Evolutionary conservation across 2,888 invertebrate species (phyloP).

Genomic region (Eristalis arbustorum): DNA sequence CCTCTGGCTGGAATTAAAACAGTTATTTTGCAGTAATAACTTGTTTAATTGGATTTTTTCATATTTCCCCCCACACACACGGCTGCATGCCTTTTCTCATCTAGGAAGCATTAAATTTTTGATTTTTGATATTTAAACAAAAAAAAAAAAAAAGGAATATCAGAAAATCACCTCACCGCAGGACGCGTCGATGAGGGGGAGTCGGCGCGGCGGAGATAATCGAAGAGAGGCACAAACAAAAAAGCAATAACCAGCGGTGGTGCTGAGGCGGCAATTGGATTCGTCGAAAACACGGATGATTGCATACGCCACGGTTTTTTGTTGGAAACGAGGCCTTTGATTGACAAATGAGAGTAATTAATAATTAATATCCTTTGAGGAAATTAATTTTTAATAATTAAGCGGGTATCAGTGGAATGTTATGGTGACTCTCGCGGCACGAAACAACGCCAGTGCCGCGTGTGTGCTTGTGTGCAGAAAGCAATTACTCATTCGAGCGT

Average conservation of each 20-base stretch:
- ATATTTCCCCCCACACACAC: not conserved
- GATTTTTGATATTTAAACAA: not conserved
- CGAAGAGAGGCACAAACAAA: not conserved
- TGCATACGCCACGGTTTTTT: not conserved
- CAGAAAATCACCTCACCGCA: not conserved
- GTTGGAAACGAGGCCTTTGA: slow-evolving; percentile 5
- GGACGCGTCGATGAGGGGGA: too few species aligned
- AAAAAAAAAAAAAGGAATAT: not conserved
- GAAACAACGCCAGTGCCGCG: not conserved
- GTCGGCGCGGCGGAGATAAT: not conserved
- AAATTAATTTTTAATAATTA: slow-evolving; percentile 50
- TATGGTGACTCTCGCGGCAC: not conserved
- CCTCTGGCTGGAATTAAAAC: slow-evolving; percentile 11
- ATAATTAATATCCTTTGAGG: slow-evolving; percentile 35
- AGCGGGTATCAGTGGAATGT: slow-evolving; percentile 13
- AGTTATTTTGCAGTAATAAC: slow-evolving; percentile 45
- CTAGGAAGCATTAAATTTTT: not conserved
- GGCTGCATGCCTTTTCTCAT: not conserved
- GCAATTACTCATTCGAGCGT: not conserved
- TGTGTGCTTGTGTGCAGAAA: not conserved
- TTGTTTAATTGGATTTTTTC: slow-evolving; percentile 63
- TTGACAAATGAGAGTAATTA: slow-evolving; percentile 55
- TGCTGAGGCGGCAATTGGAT: not conserved
- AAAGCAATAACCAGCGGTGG: not conserved
- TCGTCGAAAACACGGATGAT: not conserved